Evolutionary conservation across 2,888 invertebrate species (phyloP), one percentile per base, ranked within the genome.

Genomic region (Andricus curvator): DNA sequence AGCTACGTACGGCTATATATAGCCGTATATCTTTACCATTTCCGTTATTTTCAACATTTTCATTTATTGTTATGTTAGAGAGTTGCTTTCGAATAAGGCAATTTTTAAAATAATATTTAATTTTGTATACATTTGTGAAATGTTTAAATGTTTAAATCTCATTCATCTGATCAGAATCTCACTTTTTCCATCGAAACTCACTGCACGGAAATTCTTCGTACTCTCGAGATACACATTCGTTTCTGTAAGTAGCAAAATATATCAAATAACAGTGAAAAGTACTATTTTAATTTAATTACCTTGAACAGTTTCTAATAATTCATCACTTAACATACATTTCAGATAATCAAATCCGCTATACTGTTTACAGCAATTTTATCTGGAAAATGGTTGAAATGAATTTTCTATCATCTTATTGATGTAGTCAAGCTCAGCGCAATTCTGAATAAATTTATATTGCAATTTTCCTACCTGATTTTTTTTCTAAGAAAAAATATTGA

Each of bases 131-230:
- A 33, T 6, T 20, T 51, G 2, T 51, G 8, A 20, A 41, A 41
- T 44, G 15, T 44, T 44, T 15, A n/a, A n/a, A n/a, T n/a, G n/a
- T 13, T 78, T 82, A 9, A 83, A 86, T 82, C 80, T 90, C 1
- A 85, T 86, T 78, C 79, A 79, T 17, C 37, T 82, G 48, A 22
- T 82, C 41, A 33, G 60, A 29, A 48, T 51, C 9, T 70, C 68
- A 9, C 29, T 51, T 20, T 70, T 51, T 4, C 44, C 68, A 15
- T 11, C 29, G 9, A 25, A 20, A 9, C 15, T 70, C 11, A 70
- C 68, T 25, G 68, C 29, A 25, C 20, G 68, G 0, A 70, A 70
- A 70, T 70, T 70, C 20, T 70, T 48, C 20, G 11, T 29, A 48
- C 11, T 70, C 29, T 51, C 48, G n/a, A 20, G 44, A 17, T 44